Evolutionary conservation across 2,797 vertebrate species (phyloP), one percentile per base, ranked within the genome.

Genomic region (Adelosebastes latens): DNA sequence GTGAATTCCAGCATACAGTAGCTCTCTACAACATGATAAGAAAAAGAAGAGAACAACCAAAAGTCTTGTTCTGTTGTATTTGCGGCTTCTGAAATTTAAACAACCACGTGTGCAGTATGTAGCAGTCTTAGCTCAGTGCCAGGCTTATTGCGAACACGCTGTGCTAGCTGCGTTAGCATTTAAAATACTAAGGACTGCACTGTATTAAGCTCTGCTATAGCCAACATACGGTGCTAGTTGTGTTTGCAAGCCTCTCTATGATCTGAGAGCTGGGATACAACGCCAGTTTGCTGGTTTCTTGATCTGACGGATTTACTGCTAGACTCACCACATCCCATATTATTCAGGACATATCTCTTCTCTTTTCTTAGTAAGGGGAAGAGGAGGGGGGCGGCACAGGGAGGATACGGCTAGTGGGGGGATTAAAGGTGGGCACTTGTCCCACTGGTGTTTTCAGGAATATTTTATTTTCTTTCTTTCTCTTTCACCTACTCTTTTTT

Each of bases 361-460:
- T 87, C 80, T 92, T 82, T 89, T 88, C 73, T 89, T 64, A 20
- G 49, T 56, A 78, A 77, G 22, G 36, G 62, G 67, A 84, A 72
- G 61, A 82, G 67, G 64, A 62, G 46, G 72, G 25, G 80, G 29
- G 42, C 82, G 62, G 69, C 66, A 84, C 74, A 83, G 61, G 83
- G 80, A 85, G 71, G 42, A 86, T 66, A 61, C 18, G 31, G 75
- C 69, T 89, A 82, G 90, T 76, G 55, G 79, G 80, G 52, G 86
- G 89, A 92, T 89, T 91, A 89, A 84, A 90, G 78, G 87, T 90
- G 90, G 88, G 68, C 82, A 89, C 84, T 89, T 89, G 83, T 94
- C 91, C 92, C 93, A 91, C 77, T 87, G 93, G 92, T 94, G 88
- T 91, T 93, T 93, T 88, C 88, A 91, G 88, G 85, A 92, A 92